Base-by-base conservation (phyloP, 2,113 vertebrate species). In the Paramisgurnus dabryanus region DNA sequence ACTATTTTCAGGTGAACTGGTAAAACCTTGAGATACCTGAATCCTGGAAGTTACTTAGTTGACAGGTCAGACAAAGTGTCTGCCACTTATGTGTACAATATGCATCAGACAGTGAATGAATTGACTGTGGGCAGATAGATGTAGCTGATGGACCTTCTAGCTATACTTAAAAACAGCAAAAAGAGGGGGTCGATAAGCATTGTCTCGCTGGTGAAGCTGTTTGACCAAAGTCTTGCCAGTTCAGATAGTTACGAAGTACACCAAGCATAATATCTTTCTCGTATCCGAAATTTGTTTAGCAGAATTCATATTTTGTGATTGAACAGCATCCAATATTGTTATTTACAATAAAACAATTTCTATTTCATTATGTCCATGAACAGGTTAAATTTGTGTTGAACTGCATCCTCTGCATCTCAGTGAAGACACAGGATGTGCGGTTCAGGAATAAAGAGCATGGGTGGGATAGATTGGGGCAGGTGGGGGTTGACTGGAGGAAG, bases 381-480 rank as follows among this genome's bases (percentile, higher is more conserved):
- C 72, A 63, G 73, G 73, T 75, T 75, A 64, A 75, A 61, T 64
- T n/a, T 17, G 58, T 75, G 43, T 49, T 75, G 58, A 41, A 4
- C 10, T 61, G 58, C 58, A 17, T 74, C 55, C 57, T 58, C 73
- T 64, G 47, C 12, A 61, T 75, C 73, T 17, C 55, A 58, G 55
- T 18, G 58, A 75, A 71, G 67, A 71, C 41, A 71, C 57, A 72
- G 78, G 78, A 80, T 69, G 67, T 70, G 67, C 67, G 13, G 65
- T 47, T 39, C 67, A 71, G 60, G 78, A 71, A 63, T 60, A 71
- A 80, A 71, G 78, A 73, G 78, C 55, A 72, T 39, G 79, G 58
- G 58, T 63, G 63, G 69, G 47, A 80, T 22, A 22, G 22, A 22
- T 69, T 18, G 45, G 40, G 49, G 45, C 67, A 72, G 67, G 71